Base-by-base conservation (phyloP, 2,888 invertebrate genomes). In the Parthenolecanium corni region DNA sequence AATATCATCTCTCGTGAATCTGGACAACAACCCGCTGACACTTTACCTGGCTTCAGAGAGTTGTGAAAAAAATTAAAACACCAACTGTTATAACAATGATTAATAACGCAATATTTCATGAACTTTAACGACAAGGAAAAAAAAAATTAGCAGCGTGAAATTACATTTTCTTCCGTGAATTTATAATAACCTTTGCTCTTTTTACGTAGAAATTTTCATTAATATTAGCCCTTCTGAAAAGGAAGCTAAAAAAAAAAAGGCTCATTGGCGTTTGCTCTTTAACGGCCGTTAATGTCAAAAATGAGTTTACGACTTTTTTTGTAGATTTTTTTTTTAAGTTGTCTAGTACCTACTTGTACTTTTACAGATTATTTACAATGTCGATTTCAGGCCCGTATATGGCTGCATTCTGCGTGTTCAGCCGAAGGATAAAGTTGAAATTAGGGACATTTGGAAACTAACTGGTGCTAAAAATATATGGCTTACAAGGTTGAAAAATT, bases 1-100 rank as follows among this genome's bases (percentile, higher is more conserved):
- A 31, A 9, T 31, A 31, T 31, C 31, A 31, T 31, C 31, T 31
- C 31, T 31, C 31, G 31, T 31, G 44, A 42, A 42, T 42, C 44
- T 42, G 18, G 18, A 42, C 44, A 18, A 42, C 18, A 42, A 42
- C 44, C 44, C 44, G 44, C 44, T 42, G 44, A 42, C 44, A 42
- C 44, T 42, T 18, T 42, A 42, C 44, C 44, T 42, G 44, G 44
- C 44, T 4, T 3, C 16, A 42, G 18, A 42, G 44, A 42, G 3
- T 9, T 31, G 18, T 9, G 4, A 42, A 18, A 42, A 42, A 42
- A 42, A 42, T 16, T 42, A 16, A 42, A 42, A 42, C 44, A 42
- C 44, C 44, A 42, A 42, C 44, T 42, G 44, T 42, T 42, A 42
- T 42, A 42, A 42, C 44, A 18, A 42, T 42, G 44, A 42, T 42